A percentile compares a stretch with the other conserved stretches of the same genome.
These are phyloP conservation scores for Oligia latruncula DNA, from an alignment of 2,888 invertebrate genomes.

Conservation along the genomic window DNA sequence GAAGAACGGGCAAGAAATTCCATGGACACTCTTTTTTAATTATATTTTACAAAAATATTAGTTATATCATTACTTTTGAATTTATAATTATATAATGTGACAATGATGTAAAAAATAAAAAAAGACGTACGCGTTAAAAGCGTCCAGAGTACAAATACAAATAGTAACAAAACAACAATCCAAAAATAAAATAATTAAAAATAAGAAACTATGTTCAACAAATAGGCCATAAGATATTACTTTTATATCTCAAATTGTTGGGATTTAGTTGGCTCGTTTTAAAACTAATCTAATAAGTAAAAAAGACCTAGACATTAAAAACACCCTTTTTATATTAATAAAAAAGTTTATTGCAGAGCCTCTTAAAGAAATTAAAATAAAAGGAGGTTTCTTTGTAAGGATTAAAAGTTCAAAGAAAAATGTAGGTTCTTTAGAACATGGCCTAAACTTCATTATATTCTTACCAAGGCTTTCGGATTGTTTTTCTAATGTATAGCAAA, in stretches of 20 bases:
- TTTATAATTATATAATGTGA: too few relatives aligned
- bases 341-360: slow-evolving; percentile 17
- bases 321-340: background rate
- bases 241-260: background rate
- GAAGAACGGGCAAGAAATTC: too few relatives aligned
- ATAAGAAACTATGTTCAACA: background rate
- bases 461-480: background rate
- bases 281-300: slow-evolving; percentile 5
- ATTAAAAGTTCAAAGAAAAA: slow-evolving; percentile 37
- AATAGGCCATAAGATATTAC: background rate
- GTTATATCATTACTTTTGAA: too few relatives aligned
- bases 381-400: slow-evolving; percentile 11
- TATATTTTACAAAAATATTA: too few relatives aligned
- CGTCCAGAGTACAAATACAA: too few relatives aligned
- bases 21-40: too few relatives aligned
- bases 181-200: too few relatives aligned
- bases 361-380: slow-evolving; percentile 28
- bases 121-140: too few relatives aligned
- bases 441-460: slow-evolving; percentile 17
- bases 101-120: too few relatives aligned
- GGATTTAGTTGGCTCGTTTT: background rate
- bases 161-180: too few relatives aligned
- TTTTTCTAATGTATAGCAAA: slow-evolving; percentile 17
- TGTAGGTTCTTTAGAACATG: slow-evolving; percentile 20
- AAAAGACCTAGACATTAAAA: slow-evolving; percentile 2